Evolutionary conservation across 2,888 invertebrate genomes (phyloP).

Genomic region (Stenodema calcarata): DNA sequence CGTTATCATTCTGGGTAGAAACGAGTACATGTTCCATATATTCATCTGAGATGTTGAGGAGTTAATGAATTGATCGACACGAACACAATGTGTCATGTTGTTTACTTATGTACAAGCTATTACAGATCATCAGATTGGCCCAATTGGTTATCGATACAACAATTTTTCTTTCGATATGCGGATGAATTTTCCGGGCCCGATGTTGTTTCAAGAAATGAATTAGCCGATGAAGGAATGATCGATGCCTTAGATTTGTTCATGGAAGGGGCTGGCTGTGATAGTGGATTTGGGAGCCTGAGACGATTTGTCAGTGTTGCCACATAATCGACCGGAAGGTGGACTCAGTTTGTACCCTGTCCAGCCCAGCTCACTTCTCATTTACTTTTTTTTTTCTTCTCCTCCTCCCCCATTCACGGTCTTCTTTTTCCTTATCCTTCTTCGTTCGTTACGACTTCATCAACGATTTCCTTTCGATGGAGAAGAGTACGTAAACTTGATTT

Average conservation of each 20-base stretch:
- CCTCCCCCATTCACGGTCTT: background rate
- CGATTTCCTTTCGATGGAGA: background rate
- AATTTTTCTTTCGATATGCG: background rate
- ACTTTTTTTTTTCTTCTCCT: background rate
- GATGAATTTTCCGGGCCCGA: background rate
- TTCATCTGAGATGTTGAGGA: too few species aligned
- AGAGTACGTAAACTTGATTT: background rate
- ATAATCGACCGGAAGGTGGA: slow-evolving; percentile 29
- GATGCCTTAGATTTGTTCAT: background rate
- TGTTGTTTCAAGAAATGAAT: slow-evolving; percentile 7
- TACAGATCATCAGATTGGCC: too few species aligned
- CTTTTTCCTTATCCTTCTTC: background rate
- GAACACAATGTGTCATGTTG: too few species aligned
- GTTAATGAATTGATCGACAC: too few species aligned
- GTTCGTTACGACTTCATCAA: background rate
- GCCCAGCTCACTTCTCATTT: slow-evolving; percentile 27
- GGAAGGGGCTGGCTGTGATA: slow-evolving; percentile 5
- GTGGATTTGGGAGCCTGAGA: slow-evolving; percentile 4
- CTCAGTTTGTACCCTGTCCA: slow-evolving; percentile 28
- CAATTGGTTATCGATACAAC: background rate
- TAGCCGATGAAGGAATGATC: slow-evolving; percentile 12
- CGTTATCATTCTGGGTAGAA: too few species aligned
- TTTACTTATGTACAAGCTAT: too few species aligned
- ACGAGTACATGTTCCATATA: too few species aligned
- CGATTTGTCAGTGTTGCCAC: slow-evolving; percentile 29